Evolutionary conservation across 2,113 vertebrate genomes (phyloP).

Genomic region (Aix galericulata): DNA sequence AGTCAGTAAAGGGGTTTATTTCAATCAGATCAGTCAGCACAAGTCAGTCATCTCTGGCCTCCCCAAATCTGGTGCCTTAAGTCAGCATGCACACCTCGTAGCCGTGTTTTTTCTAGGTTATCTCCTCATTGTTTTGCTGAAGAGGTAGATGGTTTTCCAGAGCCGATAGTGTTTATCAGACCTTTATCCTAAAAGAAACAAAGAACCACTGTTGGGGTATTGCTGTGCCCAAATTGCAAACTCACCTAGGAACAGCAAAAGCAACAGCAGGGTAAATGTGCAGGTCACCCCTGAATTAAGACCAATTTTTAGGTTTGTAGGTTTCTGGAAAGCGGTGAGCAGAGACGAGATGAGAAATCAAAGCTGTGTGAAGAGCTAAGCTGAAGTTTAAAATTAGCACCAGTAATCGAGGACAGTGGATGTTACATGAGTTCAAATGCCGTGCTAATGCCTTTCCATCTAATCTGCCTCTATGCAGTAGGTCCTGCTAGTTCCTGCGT

Average conservation of each 20-base stretch:
- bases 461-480: neutral
- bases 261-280: neutral
- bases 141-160: neutral
- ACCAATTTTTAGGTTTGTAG: neutral
- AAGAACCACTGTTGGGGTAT: neutral
- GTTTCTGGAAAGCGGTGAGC: neutral
- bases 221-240: neutral
- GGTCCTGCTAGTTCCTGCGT: neutral
- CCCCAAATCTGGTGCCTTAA: neutral
- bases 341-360: neutral
- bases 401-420: neutral
- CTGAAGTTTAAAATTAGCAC: neutral
- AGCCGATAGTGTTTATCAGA: neutral
- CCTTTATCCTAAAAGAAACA: neutral
- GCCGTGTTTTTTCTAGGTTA: neutral
- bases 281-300: neutral
- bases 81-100: neutral
- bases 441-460: neutral
- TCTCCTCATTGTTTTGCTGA: neutral
- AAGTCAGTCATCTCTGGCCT: neutral
- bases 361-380: neutral
- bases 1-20: neutral
- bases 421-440: neutral
- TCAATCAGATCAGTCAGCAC: neutral
- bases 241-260: neutral